Percentiles rank a stretch among this genome's conserved stretches.
Evolutionary conservation across 2,113 vertebrate species (phyloP).

Genomic region (Galemys pyrenaicus): DNA sequence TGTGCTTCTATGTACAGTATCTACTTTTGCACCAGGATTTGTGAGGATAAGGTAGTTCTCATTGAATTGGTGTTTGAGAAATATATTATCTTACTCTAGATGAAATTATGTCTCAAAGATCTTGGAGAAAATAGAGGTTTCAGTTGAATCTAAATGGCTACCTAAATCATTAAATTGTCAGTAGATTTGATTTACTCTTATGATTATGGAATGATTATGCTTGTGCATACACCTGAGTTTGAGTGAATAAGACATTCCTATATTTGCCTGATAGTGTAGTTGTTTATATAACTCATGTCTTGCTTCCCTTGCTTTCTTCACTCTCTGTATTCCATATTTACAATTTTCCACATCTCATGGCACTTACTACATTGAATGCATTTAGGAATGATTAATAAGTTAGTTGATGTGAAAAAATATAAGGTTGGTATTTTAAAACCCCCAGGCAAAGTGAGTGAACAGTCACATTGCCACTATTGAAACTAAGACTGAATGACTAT

Average conservation of each 20-base stretch:
- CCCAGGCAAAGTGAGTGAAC: background rate
- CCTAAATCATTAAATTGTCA: background rate
- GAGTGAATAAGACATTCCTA: background rate
- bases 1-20: background rate
- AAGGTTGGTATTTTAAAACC: background rate
- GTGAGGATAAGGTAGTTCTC: background rate
- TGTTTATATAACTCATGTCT: background rate
- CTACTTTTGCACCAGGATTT: background rate
- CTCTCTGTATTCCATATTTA: no score
- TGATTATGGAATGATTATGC: background rate
- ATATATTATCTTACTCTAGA: background rate
- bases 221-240: background rate
- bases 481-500: background rate
- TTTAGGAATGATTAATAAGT: background rate
- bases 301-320: background rate
- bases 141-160: background rate
- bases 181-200: rapidly evolving
- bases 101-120: background rate
- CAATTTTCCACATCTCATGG: background rate
- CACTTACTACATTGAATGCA: background rate
- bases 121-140: background rate
- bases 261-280: rapidly evolving
- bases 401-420: background rate
- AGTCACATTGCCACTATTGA: background rate
- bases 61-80: background rate